phyloP scores from a whole-genome alignment of 2,888 invertebrate genomes.

The Ommatoiulus sabulosus region DNA sequence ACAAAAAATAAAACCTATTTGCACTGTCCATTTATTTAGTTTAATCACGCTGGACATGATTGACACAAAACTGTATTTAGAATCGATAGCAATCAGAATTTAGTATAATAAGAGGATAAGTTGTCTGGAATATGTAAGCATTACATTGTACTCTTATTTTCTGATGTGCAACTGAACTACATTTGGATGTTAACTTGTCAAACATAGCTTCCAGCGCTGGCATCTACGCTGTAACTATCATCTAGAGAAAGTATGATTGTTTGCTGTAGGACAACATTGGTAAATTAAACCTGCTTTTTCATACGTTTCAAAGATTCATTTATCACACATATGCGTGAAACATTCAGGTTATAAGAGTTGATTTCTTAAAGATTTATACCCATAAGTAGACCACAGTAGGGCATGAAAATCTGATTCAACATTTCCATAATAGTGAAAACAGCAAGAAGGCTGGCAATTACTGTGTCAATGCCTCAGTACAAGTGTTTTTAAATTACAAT shows the following conservation, averaged over 20 bases:
- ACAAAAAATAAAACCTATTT: background rate
- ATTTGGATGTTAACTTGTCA: slow-evolving; percentile 15
- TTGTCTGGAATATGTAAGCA: background rate
- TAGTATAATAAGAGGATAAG: background rate
- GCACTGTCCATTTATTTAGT: background rate
- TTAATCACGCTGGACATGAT: background rate
- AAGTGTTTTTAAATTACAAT: too few species aligned
- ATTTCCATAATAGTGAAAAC: slow-evolving; percentile 18
- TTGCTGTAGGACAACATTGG: background rate
- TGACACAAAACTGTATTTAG: background rate
- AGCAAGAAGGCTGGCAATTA: too few species aligned
- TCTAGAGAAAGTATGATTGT: background rate
- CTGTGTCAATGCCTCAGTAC: too few species aligned
- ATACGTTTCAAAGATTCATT: background rate
- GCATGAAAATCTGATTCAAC: background rate
- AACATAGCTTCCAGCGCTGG: background rate
- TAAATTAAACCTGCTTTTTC: background rate
- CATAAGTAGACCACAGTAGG: background rate
- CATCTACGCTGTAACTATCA: background rate
- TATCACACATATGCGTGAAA: background rate
- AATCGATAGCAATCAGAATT: background rate
- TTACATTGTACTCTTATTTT: background rate
- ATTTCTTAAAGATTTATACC: background rate
- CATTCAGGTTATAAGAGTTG: background rate
- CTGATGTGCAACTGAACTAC: background rate